Base-by-base conservation (phyloP, 2,113 vertebrate species). In the Thunnus thynnus region DNA sequence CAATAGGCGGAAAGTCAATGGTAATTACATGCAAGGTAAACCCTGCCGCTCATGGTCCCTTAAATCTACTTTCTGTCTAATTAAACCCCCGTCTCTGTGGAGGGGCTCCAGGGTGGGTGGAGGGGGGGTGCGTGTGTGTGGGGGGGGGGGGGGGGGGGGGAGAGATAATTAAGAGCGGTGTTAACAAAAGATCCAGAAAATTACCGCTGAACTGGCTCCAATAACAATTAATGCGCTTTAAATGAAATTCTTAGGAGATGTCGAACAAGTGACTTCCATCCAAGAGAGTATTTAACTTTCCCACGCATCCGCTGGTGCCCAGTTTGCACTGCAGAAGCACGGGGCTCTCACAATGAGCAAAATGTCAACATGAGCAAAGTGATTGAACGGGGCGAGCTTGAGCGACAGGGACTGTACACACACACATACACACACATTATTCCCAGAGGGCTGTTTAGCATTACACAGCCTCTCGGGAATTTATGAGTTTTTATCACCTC, bases 401-500 rank as follows among this genome's bases (percentile, higher is more conserved):
- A 92, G 89, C 90, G 90, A 94, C 89, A 86, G 86, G 86, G 68
- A 83, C 83, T 50, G 62, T 32, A 47, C 92, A 90, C 94, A 94
- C 95, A 93, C 74, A 91, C 94, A 93, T 95, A 93, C 75, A 27
- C 85, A 67, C 86, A 36, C 90, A 74, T 50, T 86, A 86, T 91
- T 95, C 97, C 97, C 97, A 95, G 96, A 96, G 92, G 88, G 95
- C 97, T 98, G 96, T 97, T 98, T 97, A 97, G 97, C 97, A 98
- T 96, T 96, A 97, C 97, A 97, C 96, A 97, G 97, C 96, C 97
- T 97, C 97, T 97, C 95, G 98, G 98, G 97, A 99, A 99, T 99
- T 99, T 99, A 99, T 98, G 97, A 97, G 96, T 97, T 97, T 97
- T 98, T 99, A 97, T 98, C 98, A 97, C 97, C 94, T 94, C 97